Conservation (phyloP, 2,888 invertebrate genomes). For the Stenoptilia bipunctidactyla region DNA sequence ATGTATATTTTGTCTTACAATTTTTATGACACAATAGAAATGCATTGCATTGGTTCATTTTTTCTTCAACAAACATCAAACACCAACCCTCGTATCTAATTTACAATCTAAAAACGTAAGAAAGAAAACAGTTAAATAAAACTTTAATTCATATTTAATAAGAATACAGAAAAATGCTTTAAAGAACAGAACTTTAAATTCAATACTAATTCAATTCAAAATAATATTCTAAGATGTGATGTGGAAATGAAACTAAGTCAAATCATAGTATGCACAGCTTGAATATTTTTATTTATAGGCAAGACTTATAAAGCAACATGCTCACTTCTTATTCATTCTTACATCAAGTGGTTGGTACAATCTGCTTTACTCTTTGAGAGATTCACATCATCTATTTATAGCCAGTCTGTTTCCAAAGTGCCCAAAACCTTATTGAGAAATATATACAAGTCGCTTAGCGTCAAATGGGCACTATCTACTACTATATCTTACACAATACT, state of each 20-base stretch:
- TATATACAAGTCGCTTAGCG: conserved; percentile 55
- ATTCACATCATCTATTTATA: conserved; percentile 43
- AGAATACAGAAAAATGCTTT: no score
- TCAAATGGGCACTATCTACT: conserved; percentile 21
- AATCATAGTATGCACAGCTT: no score
- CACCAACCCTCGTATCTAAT: not conserved
- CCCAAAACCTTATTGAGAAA: conserved; percentile 25
- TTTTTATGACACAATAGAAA: conserved; percentile 12
- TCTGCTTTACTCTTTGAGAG: conserved; percentile 47
- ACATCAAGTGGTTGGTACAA: no score
- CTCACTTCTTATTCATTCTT: not conserved
- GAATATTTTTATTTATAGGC: no score
- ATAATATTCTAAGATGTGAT: no score
- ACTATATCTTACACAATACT: conserved; percentile 8
- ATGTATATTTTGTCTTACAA: not conserved
- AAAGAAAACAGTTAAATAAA: no score
- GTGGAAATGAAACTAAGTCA: no score
- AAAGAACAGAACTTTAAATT: no score
- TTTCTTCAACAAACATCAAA: conserved; percentile 6
- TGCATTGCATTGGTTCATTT: conserved; percentile 8
- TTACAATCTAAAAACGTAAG: no score
- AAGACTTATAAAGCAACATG: no score
- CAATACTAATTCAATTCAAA: no score
- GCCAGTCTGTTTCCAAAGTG: conserved; percentile 56
- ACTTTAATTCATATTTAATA: no score